Base-by-base conservation (phyloP, 2,113 vertebrate genomes). In the Nothoprocta pentlandii region DNA sequence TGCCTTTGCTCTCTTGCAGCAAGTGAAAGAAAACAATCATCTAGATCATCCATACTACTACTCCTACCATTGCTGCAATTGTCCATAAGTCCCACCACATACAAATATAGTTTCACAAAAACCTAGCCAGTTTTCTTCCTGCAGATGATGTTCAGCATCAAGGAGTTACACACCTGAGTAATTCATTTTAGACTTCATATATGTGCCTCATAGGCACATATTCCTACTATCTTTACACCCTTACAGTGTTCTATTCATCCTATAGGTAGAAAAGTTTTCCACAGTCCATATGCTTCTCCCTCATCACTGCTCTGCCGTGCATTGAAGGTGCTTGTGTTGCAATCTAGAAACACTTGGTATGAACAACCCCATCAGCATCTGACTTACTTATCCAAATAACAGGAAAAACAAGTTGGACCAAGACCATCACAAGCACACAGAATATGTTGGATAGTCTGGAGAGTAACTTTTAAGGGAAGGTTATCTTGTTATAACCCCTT, bases 401-500 rank as follows among this genome's bases (percentile, higher is more conserved):
- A 30, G 59, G 41, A 61, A 91, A 53, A 66, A 9, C 26, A 66
- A 5, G 14, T 62, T 74, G 36, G 14, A 44, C 3, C 1, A 51
- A 53, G 49, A 32, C 36, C 67, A 62, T 34, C 49, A 44, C 28
- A 84, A 32, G 51, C 5, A 23, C 32, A 51, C 4, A 70, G 6
- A 13, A 21, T 25, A 67, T 2, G 1, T 2, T 54, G 34, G 34
- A 34, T 34, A 34, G 20, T 71, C 51, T 85, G 68, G 39, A 58
- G 36, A 79, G n/a, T 1, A 9, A 75, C n/a, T 54, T 87, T 68
- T 5, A 4, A 54, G 30, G 10, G 26, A 8, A 58, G 16, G 54
- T 17, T 34, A 62, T 11, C 5, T 61, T 73, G 10, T 26, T 64
- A 25, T 5, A 49, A 8, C 22, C 0, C 0, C 2, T 32, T 46